Evolutionary conservation across 2,888 invertebrate species (phyloP).

Genomic region (Hipparchia semele): DNA sequence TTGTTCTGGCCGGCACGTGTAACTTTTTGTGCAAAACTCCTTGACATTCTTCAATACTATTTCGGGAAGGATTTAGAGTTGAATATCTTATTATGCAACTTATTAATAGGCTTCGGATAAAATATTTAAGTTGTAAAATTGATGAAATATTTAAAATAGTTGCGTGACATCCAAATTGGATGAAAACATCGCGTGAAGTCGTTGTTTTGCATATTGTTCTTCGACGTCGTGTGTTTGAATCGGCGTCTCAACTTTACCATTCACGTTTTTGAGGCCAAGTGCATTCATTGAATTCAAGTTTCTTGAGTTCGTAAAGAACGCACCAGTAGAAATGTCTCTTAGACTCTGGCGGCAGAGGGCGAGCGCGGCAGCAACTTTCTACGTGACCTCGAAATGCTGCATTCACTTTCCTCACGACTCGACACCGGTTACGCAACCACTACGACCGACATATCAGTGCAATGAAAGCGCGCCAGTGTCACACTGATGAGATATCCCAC

Average conservation of each 20-base stretch:
- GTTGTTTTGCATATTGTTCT: slow-evolving; percentile 9
- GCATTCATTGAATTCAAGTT: slow-evolving; percentile 31
- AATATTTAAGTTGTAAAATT: slow-evolving; percentile 44
- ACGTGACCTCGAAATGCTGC: slow-evolving; percentile 81
- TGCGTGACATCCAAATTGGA: slow-evolving; percentile 49
- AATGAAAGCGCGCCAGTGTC: slow-evolving; percentile 51
- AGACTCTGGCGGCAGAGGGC: slow-evolving; percentile 52
- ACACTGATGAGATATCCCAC: slow-evolving; percentile 42
- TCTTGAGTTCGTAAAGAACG: slow-evolving; percentile 47
- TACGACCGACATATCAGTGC: slow-evolving; percentile 72
- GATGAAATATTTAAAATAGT: slow-evolving; percentile 51
- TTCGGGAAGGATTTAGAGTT: slow-evolving; percentile 64
- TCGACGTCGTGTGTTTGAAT: not conserved
- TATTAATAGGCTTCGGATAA: slow-evolving; percentile 56
- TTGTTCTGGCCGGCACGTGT: slow-evolving; percentile 75
- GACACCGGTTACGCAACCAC: slow-evolving; percentile 79
- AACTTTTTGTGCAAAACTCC: slow-evolving; percentile 79
- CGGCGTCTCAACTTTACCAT: slow-evolving; percentile 3
- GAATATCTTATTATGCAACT: slow-evolving; percentile 79
- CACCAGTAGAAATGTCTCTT: slow-evolving; percentile 47
- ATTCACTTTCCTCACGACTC: slow-evolving; percentile 80
- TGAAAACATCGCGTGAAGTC: slow-evolving; percentile 52
- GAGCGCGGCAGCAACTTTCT: slow-evolving; percentile 74
- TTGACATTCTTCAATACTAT: slow-evolving; percentile 70
- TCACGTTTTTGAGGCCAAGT: slow-evolving; percentile 13